Base-by-base conservation (phyloP, 2,113 vertebrate species). In the Vireo altiloquus region DNA sequence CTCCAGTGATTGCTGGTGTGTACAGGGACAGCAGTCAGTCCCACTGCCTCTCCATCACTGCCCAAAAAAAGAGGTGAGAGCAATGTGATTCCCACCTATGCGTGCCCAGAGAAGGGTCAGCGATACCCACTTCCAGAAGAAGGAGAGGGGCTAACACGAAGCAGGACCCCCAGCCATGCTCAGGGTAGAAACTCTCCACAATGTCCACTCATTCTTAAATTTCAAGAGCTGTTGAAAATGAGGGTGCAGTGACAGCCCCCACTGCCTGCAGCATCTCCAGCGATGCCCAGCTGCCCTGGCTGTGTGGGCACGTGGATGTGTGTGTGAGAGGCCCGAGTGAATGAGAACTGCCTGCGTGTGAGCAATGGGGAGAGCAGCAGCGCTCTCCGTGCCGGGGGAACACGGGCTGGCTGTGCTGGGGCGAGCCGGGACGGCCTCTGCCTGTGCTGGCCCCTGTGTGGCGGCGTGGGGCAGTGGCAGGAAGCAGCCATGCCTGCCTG, bases 351-450 rank as follows among this genome's bases (percentile, higher is more conserved):
- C 39, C 65, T 7, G 78, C 0, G 2, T 35, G 76, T 10, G 69
- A 49, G 81, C 18, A 9, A 18, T 2, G 6, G 66, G 39, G 71
- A 69, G 75, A 66, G 74, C 74, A 33, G 66, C 79, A 47, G 63
- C 0, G 14, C 61, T 79, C 31, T 4, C 2, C 7, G 63, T 23
- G 57, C 76, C 0, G 0, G 40, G 37, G 49, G 2, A 31, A 1
- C 9, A 1, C 0, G 2, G 72, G 15, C 49, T 0, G 42, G 57
- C 33, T 33, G 80, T 0, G 1, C 64, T 27, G 80, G 75, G 50
- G 28, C 0, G 3, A 39, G 56, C 63, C 0, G 1, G 69, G 50
- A 17, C 0, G 2, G 42, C 5, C 7, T 23, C 52, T 39, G 70
- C 68, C 68, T 1, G 4, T 2, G 21, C 90, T n/a, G 72, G 19